Conservation (phyloP, 2,113 vertebrate species). For the Nycticryphes semicollaris region DNA sequence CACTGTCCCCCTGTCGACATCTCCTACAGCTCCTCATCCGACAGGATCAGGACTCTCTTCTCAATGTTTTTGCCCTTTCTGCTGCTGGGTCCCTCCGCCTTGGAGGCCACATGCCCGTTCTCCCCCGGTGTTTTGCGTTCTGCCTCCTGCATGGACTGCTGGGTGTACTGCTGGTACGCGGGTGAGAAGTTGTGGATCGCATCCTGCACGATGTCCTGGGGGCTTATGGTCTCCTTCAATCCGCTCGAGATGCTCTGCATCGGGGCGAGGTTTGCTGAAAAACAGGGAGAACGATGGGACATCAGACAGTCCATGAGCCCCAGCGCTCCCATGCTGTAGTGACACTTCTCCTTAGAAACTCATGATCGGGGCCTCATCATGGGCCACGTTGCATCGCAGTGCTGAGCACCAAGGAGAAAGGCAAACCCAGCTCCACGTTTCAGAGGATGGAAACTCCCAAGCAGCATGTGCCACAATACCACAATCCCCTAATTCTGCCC, state of each 20-base stretch:
- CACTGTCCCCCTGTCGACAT: not conserved
- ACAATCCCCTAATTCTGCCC: not conserved
- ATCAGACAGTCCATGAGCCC: not conserved
- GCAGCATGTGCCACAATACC: not conserved
- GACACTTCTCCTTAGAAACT: not conserved
- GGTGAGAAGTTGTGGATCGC: conserved; percentile 94
- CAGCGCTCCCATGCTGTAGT: not conserved
- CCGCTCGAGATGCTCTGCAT: conserved; percentile 97
- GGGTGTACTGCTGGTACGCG: conserved; percentile 88
- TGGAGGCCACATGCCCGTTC: conserved; percentile 66
- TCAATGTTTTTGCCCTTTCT: conserved; percentile 81
- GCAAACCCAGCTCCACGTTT: not conserved
- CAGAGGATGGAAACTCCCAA: not conserved
- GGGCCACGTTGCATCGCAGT: fast-evolving
- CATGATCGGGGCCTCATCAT: not conserved
- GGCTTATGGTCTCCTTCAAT: conserved; percentile 92
- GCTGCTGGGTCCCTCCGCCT: not conserved
- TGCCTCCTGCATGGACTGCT: conserved; percentile 90
- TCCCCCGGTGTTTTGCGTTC: conserved; percentile 54
- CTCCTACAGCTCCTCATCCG: conserved; percentile 88
- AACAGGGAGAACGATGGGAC: not conserved
- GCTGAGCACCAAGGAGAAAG: not conserved
- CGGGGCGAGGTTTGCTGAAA: conserved; percentile 80
- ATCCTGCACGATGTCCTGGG: conserved; percentile 91
- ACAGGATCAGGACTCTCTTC: conserved; percentile 89